Evolutionary conservation across 2,797 vertebrate genomes (phyloP).

Genomic region (Crotalus adamanteus): DNA sequence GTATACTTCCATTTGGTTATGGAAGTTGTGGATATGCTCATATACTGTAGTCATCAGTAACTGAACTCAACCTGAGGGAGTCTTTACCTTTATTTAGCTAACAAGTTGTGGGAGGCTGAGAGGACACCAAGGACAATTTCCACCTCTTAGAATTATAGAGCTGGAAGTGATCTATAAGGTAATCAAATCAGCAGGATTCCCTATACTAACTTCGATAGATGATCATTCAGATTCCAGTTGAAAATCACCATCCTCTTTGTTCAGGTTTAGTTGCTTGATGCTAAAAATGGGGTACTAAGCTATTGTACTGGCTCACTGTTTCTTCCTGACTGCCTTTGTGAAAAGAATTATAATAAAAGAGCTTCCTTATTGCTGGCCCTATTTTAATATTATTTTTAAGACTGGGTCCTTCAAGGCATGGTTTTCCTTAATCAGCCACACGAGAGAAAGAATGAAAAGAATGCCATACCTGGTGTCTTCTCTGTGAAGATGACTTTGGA

Average conservation of each 20-base stretch:
- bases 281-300: neutral
- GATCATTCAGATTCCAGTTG: neutral
- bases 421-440: neutral
- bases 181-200: neutral
- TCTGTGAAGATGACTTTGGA: slow-evolving; percentile 95
- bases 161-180: neutral
- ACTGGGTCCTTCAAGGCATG: neutral
- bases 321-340: neutral
- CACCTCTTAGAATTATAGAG: neutral
- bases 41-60: neutral
- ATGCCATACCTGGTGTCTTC: slow-evolving; percentile 86
- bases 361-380: neutral
- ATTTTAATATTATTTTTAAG: neutral
- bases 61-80: neutral
- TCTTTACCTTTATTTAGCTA: neutral
- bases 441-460: neutral
- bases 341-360: neutral
- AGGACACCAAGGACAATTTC: neutral
- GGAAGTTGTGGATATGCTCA: neutral
- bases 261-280: neutral
- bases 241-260: neutral
- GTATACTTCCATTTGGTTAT: neutral
- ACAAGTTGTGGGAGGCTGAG: neutral
- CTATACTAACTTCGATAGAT: neutral
- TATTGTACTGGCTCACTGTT: neutral